Evolutionary conservation across 2,797 vertebrate genomes (phyloP), one percentile per base, ranked within the genome.

Genomic region (Enteromius treurensis): DNA sequence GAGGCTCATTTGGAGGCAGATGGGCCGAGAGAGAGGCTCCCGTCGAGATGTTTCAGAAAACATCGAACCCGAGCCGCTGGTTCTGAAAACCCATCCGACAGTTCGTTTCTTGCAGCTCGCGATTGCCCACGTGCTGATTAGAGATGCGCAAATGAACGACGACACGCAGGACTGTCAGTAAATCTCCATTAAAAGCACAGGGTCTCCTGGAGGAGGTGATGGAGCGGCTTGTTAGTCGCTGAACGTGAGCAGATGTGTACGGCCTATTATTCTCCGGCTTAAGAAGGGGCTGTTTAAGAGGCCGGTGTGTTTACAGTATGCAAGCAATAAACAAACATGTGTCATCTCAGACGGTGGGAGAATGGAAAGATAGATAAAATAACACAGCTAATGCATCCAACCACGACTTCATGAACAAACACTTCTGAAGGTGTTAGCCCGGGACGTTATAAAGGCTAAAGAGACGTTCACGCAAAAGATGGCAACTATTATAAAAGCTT

Each of bases 231-330:
- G 19, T 75, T 75, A 55, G 49, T 23, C 23, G 2, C 67, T 45
- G 42, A 71, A 29, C 13, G 5, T 13, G 53, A 74, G 69, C 58
- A 73, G 49, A 29, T 62, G 29, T 26, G 34, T 34, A 70, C 14
- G 29, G 19, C 42, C 62, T 68, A 77, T 85, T 83, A 85, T 42
- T 77, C 69, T 73, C 67, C 2, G 1, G n/a, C 64, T 70, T 47
- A 74, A 86, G 45, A 68, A 26, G 45, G 58, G 49, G 65, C 51
- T 8, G 34, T 67, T 76, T 10, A 58, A 58, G 73, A 76, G 29
- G 17, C 9, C 3, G 17, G 26, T 26, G 9, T 21, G 17, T 26
- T 51, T 32, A 53, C 26, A 13, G 65, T 13, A 53, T 8, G 71
- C 74, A 64, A 47, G 65, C 75, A 77, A 34, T 80, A 60, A 67